Evolutionary conservation across 2,113 vertebrate genomes (phyloP).

Genomic region (Carassius gibelio): DNA sequence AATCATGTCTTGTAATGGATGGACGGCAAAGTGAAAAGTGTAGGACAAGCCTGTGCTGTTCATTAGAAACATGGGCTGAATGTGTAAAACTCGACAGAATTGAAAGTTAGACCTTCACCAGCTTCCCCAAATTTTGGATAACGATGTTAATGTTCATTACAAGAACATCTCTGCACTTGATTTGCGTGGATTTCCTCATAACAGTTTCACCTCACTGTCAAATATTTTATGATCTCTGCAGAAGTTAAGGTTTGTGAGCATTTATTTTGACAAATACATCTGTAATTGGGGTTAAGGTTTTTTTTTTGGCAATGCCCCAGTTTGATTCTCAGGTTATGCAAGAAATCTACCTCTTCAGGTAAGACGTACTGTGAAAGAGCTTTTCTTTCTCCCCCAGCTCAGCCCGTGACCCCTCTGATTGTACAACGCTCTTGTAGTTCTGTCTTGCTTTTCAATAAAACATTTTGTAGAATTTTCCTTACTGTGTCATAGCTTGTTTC

Average conservation of each 20-base stretch:
- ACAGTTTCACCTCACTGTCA: slow-evolving; percentile 1
- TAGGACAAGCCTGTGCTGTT: not conserved
- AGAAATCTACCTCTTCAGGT: slow-evolving; percentile 95
- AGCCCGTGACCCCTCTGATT: slow-evolving; percentile 77
- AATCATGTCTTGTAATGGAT: not conserved
- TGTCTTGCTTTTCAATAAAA: slow-evolving; percentile 93
- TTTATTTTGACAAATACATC: not conserved
- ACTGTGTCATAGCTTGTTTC: not conserved
- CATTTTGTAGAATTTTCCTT: slow-evolving; percentile 94
- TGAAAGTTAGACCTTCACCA: not conserved
- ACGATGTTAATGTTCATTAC: slow-evolving; percentile 3
- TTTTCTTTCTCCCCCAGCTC: slow-evolving; percentile 77
- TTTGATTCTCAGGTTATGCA: slow-evolving; percentile 91
- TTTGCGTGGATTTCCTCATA: not conserved
- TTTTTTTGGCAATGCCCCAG: slow-evolving; percentile 69
- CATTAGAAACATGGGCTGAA: not conserved
- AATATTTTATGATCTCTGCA: not conserved
- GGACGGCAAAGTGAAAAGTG: not conserved
- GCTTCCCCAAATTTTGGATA: not conserved
- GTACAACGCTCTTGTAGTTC: slow-evolving; percentile 82
- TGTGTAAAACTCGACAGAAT: not conserved
- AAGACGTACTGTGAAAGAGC: slow-evolving; percentile 88
- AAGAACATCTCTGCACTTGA: not conserved
- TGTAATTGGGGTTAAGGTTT: slow-evolving; percentile 8
- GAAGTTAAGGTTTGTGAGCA: not conserved